These are phyloP conservation scores for Dascyllus trimaculatus DNA, from an alignment of 2,113 vertebrate genomes.

Conservation along the genomic window DNA sequence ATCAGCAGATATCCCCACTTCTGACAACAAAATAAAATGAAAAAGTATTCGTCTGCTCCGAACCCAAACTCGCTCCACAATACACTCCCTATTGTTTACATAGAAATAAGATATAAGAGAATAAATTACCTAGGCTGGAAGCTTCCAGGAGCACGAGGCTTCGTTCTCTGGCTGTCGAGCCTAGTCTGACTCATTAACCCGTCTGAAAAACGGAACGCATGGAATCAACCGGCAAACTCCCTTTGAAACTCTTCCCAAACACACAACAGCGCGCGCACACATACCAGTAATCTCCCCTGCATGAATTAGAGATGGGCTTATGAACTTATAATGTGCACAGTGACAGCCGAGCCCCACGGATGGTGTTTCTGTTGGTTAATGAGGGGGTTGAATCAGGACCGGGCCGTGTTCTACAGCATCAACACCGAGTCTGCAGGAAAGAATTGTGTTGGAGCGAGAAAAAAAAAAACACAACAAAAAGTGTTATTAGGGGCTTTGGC, in stretches of 20 bases:
- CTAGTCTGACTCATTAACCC: slow-evolving; percentile 73
- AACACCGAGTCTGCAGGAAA: slow-evolving; percentile 35
- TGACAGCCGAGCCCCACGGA: slow-evolving; percentile 67
- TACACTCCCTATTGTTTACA: slow-evolving; percentile 47
- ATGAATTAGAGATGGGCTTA: slow-evolving; percentile 77
- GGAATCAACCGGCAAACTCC: slow-evolving; percentile 37
- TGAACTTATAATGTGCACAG: slow-evolving; percentile 73
- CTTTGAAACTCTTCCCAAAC: slow-evolving; percentile 58
- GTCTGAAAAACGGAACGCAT: slow-evolving; percentile 39
- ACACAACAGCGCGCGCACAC: slow-evolving; percentile 9
- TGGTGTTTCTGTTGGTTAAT: slow-evolving; percentile 69
- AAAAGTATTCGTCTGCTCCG: neutral
- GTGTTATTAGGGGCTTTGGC: slow-evolving; percentile 50
- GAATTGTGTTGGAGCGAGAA: slow-evolving; percentile 40
- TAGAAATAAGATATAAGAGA: slow-evolving; percentile 50
- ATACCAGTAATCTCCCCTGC: slow-evolving; percentile 43
- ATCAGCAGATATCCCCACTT: slow-evolving; percentile 18
- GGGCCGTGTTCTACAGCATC: slow-evolving; percentile 61
- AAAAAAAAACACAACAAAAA: slow-evolving; percentile 17
- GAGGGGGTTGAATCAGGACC: slow-evolving; percentile 62
- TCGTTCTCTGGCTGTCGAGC: slow-evolving; percentile 25
- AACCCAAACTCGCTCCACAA: neutral
- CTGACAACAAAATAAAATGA: neutral
- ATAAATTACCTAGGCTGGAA: slow-evolving; percentile 58
- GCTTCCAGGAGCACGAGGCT: slow-evolving; percentile 29